Conservation (phyloP, 2,113 vertebrate species). For the Myxocyprinus asiaticus region DNA sequence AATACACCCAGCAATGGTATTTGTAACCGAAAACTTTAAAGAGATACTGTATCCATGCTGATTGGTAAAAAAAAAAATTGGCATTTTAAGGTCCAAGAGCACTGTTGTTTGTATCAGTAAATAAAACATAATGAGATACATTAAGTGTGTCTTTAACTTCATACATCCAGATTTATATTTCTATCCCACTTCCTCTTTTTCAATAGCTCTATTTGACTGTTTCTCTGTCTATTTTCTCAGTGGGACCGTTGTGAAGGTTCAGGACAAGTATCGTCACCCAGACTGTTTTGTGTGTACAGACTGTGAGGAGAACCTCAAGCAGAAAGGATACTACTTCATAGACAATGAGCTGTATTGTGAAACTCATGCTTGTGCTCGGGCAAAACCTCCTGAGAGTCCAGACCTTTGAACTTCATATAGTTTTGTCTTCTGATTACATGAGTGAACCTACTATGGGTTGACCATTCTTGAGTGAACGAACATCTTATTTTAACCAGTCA, state of each 20-base stretch:
- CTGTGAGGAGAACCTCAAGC: constrained; percentile 94
- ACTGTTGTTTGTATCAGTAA: too few relatives aligned
- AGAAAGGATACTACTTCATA: constrained; percentile 96
- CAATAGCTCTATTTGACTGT: not conserved
- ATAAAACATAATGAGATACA: too few relatives aligned
- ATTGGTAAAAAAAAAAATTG: too few relatives aligned
- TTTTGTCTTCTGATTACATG: too few relatives aligned
- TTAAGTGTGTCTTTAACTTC: too few relatives aligned
- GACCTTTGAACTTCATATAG: constrained; percentile 68
- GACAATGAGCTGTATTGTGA: constrained; percentile 97
- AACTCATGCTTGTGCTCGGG: constrained; percentile 85
- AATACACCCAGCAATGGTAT: too few relatives aligned
- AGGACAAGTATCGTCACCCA: constrained; percentile 90
- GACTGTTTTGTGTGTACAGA: constrained; percentile 95
- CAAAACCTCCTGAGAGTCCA: constrained; percentile 88
- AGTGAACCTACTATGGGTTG: not conserved
- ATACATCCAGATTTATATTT: too few relatives aligned
- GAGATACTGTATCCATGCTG: too few relatives aligned
- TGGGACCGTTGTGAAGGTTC: constrained; percentile 92
- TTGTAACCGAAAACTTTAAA: too few relatives aligned
- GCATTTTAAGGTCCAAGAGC: too few relatives aligned
- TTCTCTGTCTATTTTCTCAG: constrained; percentile 62
- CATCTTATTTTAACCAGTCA: constrained; percentile 6
- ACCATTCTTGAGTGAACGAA: not conserved
- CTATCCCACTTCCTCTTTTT: too few relatives aligned